Conservation (phyloP, 1,140 invertebrate species). For the Dendroctonus ponderosae region DNA sequence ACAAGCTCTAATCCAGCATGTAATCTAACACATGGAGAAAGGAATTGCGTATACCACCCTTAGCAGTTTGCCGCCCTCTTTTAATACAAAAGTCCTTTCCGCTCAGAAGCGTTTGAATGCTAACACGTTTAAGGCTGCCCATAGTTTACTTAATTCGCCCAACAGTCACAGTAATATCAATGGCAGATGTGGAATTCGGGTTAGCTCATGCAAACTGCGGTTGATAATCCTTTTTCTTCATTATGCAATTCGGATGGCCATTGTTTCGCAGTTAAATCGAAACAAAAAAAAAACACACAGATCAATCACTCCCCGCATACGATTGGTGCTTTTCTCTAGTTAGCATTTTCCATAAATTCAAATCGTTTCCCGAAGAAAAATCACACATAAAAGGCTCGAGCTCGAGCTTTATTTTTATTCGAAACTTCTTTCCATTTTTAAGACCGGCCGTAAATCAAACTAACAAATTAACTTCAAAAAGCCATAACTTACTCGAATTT, state of each 20-base stretch:
- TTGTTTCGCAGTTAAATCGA: background rate
- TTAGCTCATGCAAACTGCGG: constrained; percentile 5
- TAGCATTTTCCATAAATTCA: constrained; percentile 23
- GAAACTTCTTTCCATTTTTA: constrained; percentile 35
- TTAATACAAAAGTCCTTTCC: constrained; percentile 42
- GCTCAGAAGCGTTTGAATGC: constrained; percentile 46
- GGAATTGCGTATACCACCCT: constrained; percentile 45
- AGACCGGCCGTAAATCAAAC: constrained; percentile 50
- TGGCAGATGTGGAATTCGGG: constrained; percentile 49
- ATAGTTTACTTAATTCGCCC: constrained; percentile 47
- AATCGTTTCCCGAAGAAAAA: constrained; percentile 12
- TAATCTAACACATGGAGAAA: constrained; percentile 45
- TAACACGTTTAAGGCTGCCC: constrained; percentile 48
- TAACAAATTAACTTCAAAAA: constrained; percentile 52
- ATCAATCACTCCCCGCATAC: background rate
- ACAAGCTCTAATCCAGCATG: constrained; percentile 43
- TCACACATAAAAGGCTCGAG: constrained; percentile 7
- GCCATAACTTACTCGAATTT: constrained; percentile 48
- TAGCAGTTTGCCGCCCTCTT: constrained; percentile 35
- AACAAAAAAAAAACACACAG: background rate
- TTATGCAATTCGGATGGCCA: too few relatives aligned
- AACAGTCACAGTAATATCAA: constrained; percentile 47
- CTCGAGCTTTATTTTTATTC: constrained; percentile 31
- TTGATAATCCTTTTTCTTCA: background rate
- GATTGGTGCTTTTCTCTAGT: background rate